Conservation (phyloP, 2,113 vertebrate species). For the Mungos mungo region DNA sequence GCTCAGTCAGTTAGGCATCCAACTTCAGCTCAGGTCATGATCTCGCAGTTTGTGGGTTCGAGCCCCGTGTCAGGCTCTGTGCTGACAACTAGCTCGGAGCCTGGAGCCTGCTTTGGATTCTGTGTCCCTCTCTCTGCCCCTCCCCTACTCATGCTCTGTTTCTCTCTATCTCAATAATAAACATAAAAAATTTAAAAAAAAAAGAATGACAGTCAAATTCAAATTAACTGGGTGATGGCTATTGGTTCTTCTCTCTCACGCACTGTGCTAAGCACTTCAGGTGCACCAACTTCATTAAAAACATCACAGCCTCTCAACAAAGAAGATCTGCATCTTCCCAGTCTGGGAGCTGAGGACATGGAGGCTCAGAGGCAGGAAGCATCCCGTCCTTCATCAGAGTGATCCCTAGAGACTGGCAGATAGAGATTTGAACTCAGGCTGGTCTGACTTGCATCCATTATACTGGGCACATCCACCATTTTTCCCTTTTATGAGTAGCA, state of each 20-base stretch:
- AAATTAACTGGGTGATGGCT: background rate
- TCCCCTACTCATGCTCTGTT: no score
- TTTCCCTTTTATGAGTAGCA: background rate
- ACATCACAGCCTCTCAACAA: background rate
- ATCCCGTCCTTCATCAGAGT: background rate
- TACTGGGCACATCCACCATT: accelerated
- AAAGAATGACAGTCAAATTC: background rate
- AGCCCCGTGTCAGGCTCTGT: no score
- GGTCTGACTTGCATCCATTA: background rate
- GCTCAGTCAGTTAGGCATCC: no score
- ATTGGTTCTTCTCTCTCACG: background rate
- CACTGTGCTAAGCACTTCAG: background rate
- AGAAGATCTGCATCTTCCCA: background rate
- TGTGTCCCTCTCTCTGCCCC: no score
- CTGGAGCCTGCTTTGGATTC: no score
- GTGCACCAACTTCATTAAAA: background rate
- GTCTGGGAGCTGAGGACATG: accelerated
- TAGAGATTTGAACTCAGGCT: no score
- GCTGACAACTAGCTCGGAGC: no score
- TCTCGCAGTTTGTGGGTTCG: no score
- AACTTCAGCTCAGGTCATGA: no score
- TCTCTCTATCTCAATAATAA: no score
- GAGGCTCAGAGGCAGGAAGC: background rate
- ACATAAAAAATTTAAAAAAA: no score
- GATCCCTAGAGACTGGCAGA: background rate